Percentiles rank a stretch among this genome's conserved stretches.
These are phyloP conservation scores for Odontomyia ornata DNA, from an alignment of 2,888 invertebrate species.

Conservation along the genomic window DNA sequence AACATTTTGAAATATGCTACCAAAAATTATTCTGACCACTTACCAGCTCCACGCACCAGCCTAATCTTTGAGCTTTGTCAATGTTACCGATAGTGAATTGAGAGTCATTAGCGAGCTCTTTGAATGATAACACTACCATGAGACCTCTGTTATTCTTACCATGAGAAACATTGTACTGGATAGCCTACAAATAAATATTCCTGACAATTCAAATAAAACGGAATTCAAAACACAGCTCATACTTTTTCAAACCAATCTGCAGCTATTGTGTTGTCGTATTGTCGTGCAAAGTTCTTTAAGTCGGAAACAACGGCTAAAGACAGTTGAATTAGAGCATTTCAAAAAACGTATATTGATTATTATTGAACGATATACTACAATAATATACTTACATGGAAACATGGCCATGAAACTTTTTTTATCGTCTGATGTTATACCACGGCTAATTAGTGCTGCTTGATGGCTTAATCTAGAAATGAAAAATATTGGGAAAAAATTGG, in stretches of 20 bases:
- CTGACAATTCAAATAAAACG: not conserved
- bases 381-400: conserved; percentile 10
- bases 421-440: not conserved
- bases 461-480: no score
- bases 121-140: conserved; percentile 74
- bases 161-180: conserved; percentile 85
- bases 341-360: no score
- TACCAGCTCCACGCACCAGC: conserved; percentile 92
- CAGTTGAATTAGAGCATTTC: no score
- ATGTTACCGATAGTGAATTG: conserved; percentile 77
- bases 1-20: not conserved
- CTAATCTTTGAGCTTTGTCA: conserved; percentile 78
- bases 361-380: no score
- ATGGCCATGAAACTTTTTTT: conserved; percentile 6
- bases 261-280: not conserved
- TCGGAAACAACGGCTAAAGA: not conserved
- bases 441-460: no score
- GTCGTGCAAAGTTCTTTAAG: not conserved
- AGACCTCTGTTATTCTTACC: conserved; percentile 83
- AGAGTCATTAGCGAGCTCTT: conserved; percentile 70
- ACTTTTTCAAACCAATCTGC: conserved; percentile 12
- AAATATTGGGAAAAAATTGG: no score
- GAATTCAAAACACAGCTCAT: not conserved
- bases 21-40: conserved; percentile 50
- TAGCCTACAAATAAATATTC: conserved; percentile 66